Conservation (phyloP, 2,888 invertebrate species). For the Mesorhabditis spiculigera region DNA sequence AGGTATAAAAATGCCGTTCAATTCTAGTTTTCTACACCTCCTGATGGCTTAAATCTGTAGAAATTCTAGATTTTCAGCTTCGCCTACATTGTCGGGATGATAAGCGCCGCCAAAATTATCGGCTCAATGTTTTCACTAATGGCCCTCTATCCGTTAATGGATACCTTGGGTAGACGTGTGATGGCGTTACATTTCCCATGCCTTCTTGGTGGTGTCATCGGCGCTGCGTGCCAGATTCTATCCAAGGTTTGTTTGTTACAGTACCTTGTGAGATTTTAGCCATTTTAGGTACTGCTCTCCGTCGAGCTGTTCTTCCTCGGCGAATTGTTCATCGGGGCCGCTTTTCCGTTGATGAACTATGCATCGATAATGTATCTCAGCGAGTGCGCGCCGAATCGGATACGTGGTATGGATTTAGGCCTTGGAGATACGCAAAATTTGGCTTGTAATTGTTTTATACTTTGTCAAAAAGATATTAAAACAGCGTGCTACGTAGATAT, state of each 20-base stretch:
- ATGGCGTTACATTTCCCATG: background rate
- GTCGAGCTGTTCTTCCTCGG: background rate
- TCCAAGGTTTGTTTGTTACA: background rate
- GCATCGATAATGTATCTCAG: background rate
- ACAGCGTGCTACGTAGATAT: no score
- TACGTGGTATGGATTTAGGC: background rate
- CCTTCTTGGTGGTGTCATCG: background rate
- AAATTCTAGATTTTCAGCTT: background rate
- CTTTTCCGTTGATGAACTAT: constrained; percentile 2
- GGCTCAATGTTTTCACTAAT: constrained; percentile 1
- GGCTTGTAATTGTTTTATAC: background rate
- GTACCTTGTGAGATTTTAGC: background rate
- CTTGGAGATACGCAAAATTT: background rate
- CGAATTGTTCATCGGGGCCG: background rate
- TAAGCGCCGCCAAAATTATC: background rate
- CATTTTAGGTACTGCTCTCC: background rate
- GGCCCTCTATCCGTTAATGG: background rate
- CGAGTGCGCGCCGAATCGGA: background rate
- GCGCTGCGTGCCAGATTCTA: background rate
- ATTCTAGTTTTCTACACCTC: no score
- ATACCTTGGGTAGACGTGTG: background rate
- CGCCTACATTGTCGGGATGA: constrained; percentile 6
- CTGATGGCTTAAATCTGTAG: no score
- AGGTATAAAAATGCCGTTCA: no score
- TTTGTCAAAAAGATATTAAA: no score